phyloP scores from a whole-genome alignment of 2,888 invertebrate genomes.

The Listrodromus nycthemerus region DNA sequence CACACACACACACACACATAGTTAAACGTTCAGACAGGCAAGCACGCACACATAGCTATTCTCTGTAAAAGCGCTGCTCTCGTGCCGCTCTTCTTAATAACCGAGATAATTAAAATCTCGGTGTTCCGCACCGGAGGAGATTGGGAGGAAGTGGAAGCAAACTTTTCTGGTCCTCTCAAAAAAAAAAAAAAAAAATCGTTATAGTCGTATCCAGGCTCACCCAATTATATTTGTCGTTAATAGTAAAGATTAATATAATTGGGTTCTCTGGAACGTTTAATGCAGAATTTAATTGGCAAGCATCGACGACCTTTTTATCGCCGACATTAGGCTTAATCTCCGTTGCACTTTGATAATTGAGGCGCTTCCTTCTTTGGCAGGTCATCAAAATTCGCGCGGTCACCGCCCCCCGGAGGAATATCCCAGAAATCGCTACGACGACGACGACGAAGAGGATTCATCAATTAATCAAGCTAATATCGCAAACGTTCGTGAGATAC shows the following conservation, averaged over 20 bases:
- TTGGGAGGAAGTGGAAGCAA: slow-evolving; percentile 6
- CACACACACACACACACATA: slow-evolving; percentile 8
- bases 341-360: slow-evolving; percentile 20
- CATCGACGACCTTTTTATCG: background rate
- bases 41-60: background rate
- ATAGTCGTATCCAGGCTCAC: background rate
- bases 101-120: slow-evolving; percentile 50
- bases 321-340: slow-evolving; percentile 11
- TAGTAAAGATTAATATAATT: slow-evolving; percentile 31
- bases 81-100: slow-evolving; percentile 38
- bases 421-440: background rate
- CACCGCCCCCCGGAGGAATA: slow-evolving; percentile 12
- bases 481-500: slow-evolving; percentile 21
- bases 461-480: slow-evolving; percentile 36
- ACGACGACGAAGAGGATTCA: slow-evolving; percentile 8
- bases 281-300: slow-evolving; percentile 22
- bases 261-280: background rate
- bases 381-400: background rate
- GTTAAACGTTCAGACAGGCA: background rate
- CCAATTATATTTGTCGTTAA: slow-evolving; percentile 23
- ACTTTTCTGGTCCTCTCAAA: background rate
- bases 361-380: background rate
- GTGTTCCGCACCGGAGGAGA: background rate
- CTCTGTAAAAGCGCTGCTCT: background rate
- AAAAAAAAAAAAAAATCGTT: slow-evolving; percentile 29